Evolutionary conservation across 2,113 vertebrate species (phyloP), one percentile per base, ranked within the genome.

Genomic region (Urocitellus parryii): DNA sequence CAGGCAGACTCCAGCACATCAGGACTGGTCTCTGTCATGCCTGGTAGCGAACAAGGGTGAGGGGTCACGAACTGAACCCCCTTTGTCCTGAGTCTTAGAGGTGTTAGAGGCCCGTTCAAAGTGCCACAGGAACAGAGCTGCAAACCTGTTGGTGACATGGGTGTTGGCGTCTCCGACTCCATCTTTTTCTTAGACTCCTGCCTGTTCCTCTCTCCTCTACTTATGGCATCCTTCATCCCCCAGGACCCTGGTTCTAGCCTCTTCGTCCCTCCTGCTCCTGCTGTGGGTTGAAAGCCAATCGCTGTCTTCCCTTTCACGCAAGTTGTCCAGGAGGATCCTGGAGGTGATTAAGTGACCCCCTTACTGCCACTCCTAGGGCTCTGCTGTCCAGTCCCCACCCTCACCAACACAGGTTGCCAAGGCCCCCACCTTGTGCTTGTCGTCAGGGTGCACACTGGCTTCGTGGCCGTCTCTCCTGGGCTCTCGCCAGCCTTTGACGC

Each of bases 401-500:
- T 80, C 13, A 4, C 53, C 29, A 20, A 65, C 39, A 53, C 63
- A 39, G 67, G 32, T 18, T 61, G 81, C 63, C 4, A 25, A 34
- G 27, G 4, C 17, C 51, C 32, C 73, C 10, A 2, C 34, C 25
- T 58, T 24, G 27, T 24, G 58, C 88, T 65, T 9, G 5, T 61
- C 0, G 16, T 17, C 24, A 2, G 56, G 22, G 18, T 5, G 25
- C 8, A 0, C 0, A 4, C 14, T 11, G 90, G n/a, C 73, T 42
- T 25, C 11, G 1, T 2, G 16, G 56, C 22, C 24, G 1, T 3
- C 39, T 67, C 58, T n/a, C 65, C 67, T 42, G 27, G 29, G 25
- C 13, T 56, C 42, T 67, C 27, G 0, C 58, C 8, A n/a, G 68
- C 42, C 73, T 58, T 22, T 45, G 42, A 34, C 1, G 0, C 32